A percentile compares a stretch with the other conserved stretches of the same genome.
Conservation (phyloP, 2,888 invertebrate species). For the Drosophila basisetae region DNA sequence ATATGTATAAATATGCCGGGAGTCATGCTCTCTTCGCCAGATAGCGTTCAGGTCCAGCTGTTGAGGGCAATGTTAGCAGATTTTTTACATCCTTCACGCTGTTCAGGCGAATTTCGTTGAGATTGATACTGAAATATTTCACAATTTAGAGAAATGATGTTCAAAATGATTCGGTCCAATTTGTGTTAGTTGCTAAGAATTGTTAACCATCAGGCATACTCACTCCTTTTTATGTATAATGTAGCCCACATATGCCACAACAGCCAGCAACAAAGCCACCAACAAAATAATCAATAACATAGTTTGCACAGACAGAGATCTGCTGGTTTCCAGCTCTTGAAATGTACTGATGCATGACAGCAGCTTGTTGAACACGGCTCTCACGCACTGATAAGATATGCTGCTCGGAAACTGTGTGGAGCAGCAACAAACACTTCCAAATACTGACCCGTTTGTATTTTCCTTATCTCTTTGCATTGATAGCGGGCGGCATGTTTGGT, state of each 20-base stretch:
- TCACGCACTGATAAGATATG: slow-evolving; percentile 54
- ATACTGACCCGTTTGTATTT: slow-evolving; percentile 47
- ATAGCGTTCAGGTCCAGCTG: slow-evolving; percentile 47
- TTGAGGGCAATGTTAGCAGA: slow-evolving; percentile 49
- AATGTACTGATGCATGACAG: slow-evolving; percentile 40
- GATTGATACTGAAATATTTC: slow-evolving; percentile 55
- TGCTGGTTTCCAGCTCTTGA: slow-evolving; percentile 13
- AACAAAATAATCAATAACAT: slow-evolving; percentile 43
- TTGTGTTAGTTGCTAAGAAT: background rate
- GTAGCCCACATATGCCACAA: slow-evolving; percentile 52
- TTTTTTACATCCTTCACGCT: slow-evolving; percentile 61
- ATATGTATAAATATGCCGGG: background rate
- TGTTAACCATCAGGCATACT: slow-evolving; percentile 13
- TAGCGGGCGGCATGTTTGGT: slow-evolving; percentile 80
- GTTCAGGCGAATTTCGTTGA: slow-evolving; percentile 55
- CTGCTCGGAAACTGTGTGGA: slow-evolving; percentile 37
- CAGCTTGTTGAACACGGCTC: background rate
- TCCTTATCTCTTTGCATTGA: slow-evolving; percentile 48
- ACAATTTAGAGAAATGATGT: background rate
- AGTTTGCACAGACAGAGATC: slow-evolving; percentile 15
- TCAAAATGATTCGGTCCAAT: background rate
- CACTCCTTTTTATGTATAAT: slow-evolving; percentile 69
- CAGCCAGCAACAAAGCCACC: slow-evolving; percentile 42
- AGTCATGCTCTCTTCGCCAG: slow-evolving; percentile 66
- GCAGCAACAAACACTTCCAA: slow-evolving; percentile 26